phyloP scores from a whole-genome alignment of 1,140 invertebrate genomes.

The Plectrocnemia conspersa region DNA sequence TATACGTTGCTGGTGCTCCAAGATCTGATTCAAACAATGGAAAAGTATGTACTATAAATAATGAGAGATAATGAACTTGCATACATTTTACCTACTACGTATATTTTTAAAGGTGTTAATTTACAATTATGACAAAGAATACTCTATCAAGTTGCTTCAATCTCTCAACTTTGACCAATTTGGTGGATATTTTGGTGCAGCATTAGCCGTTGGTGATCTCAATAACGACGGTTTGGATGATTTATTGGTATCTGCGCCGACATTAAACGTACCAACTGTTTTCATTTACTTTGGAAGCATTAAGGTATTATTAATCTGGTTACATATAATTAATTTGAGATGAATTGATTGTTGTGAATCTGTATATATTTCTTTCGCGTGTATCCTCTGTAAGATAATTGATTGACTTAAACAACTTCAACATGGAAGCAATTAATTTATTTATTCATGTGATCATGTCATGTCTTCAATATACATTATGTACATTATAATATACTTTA shows the following conservation, averaged over 20 bases:
- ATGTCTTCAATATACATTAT: no score
- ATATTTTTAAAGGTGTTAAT: not conserved
- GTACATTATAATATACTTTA: no score
- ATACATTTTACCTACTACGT: not conserved
- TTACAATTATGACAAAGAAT: not conserved
- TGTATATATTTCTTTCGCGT: no score
- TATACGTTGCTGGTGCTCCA: constrained; percentile 50
- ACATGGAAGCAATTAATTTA: no score
- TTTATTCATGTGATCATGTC: no score
- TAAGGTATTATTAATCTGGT: no score
- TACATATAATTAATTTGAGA: no score
- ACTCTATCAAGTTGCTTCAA: no score
- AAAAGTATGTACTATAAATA: constrained; percentile 12
- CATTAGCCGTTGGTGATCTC: constrained; percentile 56
- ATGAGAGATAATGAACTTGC: not conserved
- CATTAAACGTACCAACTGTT: constrained; percentile 57
- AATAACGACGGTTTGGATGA: constrained; percentile 61
- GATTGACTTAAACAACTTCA: no score
- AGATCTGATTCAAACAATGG: constrained; percentile 29
- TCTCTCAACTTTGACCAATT: no score
- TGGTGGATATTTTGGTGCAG: constrained; percentile 63
- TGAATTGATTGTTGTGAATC: no score
- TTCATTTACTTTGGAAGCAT: constrained; percentile 52
- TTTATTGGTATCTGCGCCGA: constrained; percentile 64
- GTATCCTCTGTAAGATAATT: no score